Evolutionary conservation across 2,113 vertebrate genomes (phyloP), one percentile per base, ranked within the genome.

Genomic region (Danionella cerebrum): DNA sequence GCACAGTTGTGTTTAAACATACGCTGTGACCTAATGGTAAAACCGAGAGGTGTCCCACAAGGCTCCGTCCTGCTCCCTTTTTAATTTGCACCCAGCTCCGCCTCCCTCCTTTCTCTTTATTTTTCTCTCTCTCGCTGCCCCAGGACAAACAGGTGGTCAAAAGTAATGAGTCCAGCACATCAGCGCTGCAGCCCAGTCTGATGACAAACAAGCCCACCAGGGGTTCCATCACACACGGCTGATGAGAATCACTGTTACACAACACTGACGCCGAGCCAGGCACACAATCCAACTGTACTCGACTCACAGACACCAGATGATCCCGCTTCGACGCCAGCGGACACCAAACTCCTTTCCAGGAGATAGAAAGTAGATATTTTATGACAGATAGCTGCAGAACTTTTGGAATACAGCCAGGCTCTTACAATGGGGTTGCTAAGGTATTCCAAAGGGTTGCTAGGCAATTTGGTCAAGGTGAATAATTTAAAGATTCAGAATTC

Each of bases 81-180:
- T 60, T 31, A 24, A 60, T 60, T 60, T 60, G 42, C 58, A 60
- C 39, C 58, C 57, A 53, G 51, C 29, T 33, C 16, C 51, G 14
- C 51, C 9, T 31, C 31, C 19, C 60, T 50, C 14, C 0, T 19
- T 53, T 53, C 51, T 53, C 27, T 33, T 53, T 53, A 31, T 33
- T 33, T 53, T 53, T 53, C 18, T 33, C 16, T 53, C 33, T 25
- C 69, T 62, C 52, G 22, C 50, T 70, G 86, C 83, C 84, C 52
- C 78, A 25, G 84, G 83, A 87, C 79, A 87, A 89, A 88, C 87
- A 88, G 86, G 87, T 88, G 87, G 85, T 75, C 65, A 33, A 79
- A 77, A 79, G 83, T 88, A 88, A 87, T 85, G 86, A 87, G 84
- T 77, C 80, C 80, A 82, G 81, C 79, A 82, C 81, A 86, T 82